Evolutionary conservation across 2,113 vertebrate species (phyloP).

Genomic region (Trogon melanurus): DNA sequence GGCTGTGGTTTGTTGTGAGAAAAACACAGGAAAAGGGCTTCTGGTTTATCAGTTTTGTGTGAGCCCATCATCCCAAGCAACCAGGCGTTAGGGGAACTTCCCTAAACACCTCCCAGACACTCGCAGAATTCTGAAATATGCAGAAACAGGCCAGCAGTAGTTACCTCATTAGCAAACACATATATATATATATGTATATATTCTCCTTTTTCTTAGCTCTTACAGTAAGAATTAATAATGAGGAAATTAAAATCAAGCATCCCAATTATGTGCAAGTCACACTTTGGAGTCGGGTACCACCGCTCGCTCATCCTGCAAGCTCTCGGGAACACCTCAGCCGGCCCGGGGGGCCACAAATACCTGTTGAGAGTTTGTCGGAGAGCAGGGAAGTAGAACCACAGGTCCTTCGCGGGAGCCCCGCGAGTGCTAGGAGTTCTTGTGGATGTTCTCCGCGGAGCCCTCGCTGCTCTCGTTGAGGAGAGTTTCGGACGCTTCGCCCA

Average conservation of each 20-base stretch:
- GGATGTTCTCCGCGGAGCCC: constrained; percentile 78
- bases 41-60: constrained; percentile 28
- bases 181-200: no score
- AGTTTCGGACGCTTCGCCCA: constrained; percentile 77
- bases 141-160: constrained; percentile 11
- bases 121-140: constrained; percentile 39
- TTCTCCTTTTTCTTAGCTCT: background rate
- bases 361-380: constrained; percentile 5
- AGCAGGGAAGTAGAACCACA: constrained; percentile 41
- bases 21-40: constrained; percentile 14
- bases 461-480: constrained; percentile 76
- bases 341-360: background rate
- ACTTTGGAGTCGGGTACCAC: background rate
- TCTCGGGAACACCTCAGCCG: background rate
- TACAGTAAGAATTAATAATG: constrained; percentile 21
- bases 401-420: constrained; percentile 14
- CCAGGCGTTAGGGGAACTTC: background rate
- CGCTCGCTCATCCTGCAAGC: constrained; percentile 3
- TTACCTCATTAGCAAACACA: background rate
- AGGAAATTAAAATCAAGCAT: constrained; percentile 10
- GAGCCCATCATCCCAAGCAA: constrained; percentile 1
- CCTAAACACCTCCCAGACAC: constrained; percentile 1
- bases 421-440: constrained; percentile 73
- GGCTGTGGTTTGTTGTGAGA: background rate
- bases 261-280: background rate